Evolutionary conservation across 1,140 invertebrate species (phyloP), one percentile per base, ranked within the genome.

Genomic region (Notospermus geniculatus): DNA sequence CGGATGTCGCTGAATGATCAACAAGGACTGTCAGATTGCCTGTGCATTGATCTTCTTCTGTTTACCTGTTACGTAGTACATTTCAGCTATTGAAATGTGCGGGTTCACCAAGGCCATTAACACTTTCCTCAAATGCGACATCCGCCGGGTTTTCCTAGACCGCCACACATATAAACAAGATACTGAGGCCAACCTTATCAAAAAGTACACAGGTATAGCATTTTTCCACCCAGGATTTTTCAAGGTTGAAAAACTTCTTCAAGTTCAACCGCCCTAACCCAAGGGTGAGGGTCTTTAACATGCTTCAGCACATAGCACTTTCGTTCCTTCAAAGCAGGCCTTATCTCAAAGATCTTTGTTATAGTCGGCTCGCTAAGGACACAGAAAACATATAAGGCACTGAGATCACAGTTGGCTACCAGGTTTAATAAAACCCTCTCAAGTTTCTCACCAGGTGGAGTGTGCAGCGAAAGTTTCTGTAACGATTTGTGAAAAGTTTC

Each of bases 301-400:
- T 59, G 65, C 59, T 73, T 74, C n/a, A 77, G 56, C 29, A 72
- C 73, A 54, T 73, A 77, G 29, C 60, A 65, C 36, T 66, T 64
- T 17, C 39, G 60, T 52, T 68, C 55, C 46, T 62, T 72, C 62
- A 77, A 60, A n/a, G 61, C 30, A 2, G 74, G 70, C 55, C 58
- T 59, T 13, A 63, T 28, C 32, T 58, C 66, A 17, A 73, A 62
- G 54, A 77, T 72, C 50, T 61, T 60, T 15, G 73, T 67, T 7
- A 76, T 66, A 15, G 68, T 63, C 29, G 61, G 54, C 43, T 70
- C 61, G 1, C 68, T 56, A 11, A 77, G 59, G 2, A 76, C 64
- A 63, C 72, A 77, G 58, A 72, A 76, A 13, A 77, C 72, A 43
- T 70, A 60, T 17, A 77, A 45, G 13, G 64, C 57, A 15, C 60